A percentile compares a stretch with the other conserved stretches of the same genome.
Conservation (phyloP, 2,797 vertebrate species). For the Falco concolor region DNA sequence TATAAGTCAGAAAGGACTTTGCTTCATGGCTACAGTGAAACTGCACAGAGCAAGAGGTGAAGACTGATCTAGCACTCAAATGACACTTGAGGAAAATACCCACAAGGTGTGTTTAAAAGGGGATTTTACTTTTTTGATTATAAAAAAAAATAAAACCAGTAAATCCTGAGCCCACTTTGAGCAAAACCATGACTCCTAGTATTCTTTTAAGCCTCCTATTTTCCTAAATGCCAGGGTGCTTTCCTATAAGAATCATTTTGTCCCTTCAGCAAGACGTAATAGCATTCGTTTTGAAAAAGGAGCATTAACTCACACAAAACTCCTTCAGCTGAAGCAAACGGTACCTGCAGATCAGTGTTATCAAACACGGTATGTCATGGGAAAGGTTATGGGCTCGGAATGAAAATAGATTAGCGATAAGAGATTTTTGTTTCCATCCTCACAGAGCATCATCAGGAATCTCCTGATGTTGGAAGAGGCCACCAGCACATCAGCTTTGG, state of each 20-base stretch:
- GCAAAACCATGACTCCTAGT: neutral
- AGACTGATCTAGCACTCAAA: neutral
- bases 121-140: neutral
- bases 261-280: neutral
- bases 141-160: neutral
- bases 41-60: neutral
- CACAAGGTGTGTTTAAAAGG: neutral
- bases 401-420: neutral
- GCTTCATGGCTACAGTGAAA: neutral
- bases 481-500: neutral
- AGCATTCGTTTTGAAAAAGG: neutral
- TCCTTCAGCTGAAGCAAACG: neutral
- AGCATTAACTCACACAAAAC: neutral
- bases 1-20: neutral
- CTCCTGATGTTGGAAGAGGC: neutral
- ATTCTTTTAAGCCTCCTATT: neutral
- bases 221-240: neutral
- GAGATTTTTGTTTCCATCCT: neutral
- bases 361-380: accelerated
- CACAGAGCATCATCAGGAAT: neutral
- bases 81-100: neutral
- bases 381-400: neutral
- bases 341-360: neutral
- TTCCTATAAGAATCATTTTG: neutral
- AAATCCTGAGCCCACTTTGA: neutral